A percentile compares a stretch with the other conserved stretches of the same genome.
Evolutionary conservation across 2,888 invertebrate species (phyloP).

Genomic region (Xestia c-nigrum): DNA sequence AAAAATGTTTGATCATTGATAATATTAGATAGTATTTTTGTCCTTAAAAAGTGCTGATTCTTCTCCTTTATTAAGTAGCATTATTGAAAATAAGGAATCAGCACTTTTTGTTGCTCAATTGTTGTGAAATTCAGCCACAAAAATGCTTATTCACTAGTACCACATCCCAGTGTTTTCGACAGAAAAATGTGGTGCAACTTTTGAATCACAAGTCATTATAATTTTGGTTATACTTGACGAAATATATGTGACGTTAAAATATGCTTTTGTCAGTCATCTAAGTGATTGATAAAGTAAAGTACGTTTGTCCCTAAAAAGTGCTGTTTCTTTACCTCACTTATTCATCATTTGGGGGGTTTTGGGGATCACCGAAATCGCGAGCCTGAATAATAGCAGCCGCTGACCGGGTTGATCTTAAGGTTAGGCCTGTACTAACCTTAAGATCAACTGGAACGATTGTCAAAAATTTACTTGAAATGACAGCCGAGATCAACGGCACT

Average conservation of each 20-base stretch:
- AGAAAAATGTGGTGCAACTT: not conserved
- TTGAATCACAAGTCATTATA: not conserved
- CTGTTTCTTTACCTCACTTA: not conserved
- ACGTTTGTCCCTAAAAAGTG: not conserved
- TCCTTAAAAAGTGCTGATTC: not conserved
- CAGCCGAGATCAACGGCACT: too few relatives aligned
- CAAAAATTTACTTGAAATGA: too few relatives aligned
- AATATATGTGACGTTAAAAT: not conserved
- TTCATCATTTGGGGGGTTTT: too few relatives aligned
- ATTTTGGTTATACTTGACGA: not conserved
- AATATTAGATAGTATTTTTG: too few relatives aligned
- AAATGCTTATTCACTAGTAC: not conserved
- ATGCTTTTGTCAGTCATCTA: not conserved
- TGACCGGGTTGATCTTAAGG: too few relatives aligned
- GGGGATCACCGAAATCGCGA: too few relatives aligned
- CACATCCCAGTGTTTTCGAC: not conserved
- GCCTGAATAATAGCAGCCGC: too few relatives aligned
- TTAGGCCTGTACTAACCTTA: too few relatives aligned
- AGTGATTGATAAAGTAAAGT: not conserved
- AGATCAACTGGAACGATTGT: too few relatives aligned
- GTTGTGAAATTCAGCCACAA: not conserved
- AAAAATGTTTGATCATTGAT: too few relatives aligned
- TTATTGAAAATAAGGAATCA: not conserved
- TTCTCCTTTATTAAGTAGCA: not conserved
- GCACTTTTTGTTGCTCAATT: not conserved